Conservation (phyloP, 2,797 vertebrate genomes). For the Psittacula derbiana region DNA sequence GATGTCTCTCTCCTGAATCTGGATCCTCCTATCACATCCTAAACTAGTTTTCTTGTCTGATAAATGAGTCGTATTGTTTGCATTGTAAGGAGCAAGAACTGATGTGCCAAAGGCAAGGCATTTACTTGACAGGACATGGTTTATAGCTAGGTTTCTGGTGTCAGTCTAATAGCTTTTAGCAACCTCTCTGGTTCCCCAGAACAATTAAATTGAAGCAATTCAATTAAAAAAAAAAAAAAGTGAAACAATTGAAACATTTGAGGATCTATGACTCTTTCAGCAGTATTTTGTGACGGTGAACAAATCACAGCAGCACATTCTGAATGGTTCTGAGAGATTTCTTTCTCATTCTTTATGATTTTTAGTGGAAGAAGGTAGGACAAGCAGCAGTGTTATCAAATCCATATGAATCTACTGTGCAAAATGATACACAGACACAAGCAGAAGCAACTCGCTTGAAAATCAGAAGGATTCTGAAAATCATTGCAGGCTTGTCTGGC, state of each 20-base stretch:
- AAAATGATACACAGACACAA: neutral
- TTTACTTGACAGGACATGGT: neutral
- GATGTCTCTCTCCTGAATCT: neutral
- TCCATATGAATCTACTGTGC: neutral
- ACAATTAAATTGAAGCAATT: neutral
- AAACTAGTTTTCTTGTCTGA: neutral
- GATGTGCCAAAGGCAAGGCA: neutral
- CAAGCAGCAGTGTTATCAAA: neutral
- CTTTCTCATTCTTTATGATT: neutral
- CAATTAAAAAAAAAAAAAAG: neutral
- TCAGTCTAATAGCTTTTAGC: neutral
- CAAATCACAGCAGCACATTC: neutral
- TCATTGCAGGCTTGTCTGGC: neutral
- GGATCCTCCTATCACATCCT: neutral
- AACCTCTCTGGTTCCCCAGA: neutral
- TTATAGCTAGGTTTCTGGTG: neutral
- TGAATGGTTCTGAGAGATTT: neutral
- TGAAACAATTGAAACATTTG: neutral
- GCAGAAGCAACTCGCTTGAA: neutral
- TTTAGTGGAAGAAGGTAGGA: neutral
- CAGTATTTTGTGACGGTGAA: neutral
- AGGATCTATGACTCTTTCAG: neutral
- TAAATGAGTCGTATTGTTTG: neutral
- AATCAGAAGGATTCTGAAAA: neutral
- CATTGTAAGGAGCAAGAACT: neutral